Percentiles rank a stretch among this genome's conserved stretches.
Conservation (phyloP, 2,113 vertebrate species). For the Mugil cephalus region DNA sequence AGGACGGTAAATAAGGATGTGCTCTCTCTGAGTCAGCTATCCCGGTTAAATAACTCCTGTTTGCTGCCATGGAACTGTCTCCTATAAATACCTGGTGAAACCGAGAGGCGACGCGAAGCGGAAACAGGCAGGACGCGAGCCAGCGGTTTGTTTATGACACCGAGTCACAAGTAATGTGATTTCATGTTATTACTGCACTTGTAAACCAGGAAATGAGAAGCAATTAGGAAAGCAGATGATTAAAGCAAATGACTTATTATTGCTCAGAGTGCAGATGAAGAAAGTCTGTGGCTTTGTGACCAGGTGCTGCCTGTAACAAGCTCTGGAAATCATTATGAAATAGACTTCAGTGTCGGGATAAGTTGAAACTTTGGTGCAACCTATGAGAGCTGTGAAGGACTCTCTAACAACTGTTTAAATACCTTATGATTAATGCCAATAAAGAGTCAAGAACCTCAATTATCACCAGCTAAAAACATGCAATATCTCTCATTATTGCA, state of each 20-base stretch:
- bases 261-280: background rate
- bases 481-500: no score
- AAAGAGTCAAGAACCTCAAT: background rate
- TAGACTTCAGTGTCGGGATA: background rate
- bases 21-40: slow-evolving; percentile 54
- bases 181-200: slow-evolving; percentile 23
- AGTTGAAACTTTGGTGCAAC: no score
- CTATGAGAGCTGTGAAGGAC: no score
- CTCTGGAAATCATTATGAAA: background rate
- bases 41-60: slow-evolving; percentile 49
- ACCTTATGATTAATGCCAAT: background rate
- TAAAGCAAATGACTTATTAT: slow-evolving; percentile 15
- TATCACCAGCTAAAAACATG: no score
- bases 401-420: background rate
- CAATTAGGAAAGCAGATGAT: slow-evolving; percentile 7
- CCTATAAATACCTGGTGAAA: slow-evolving; percentile 62
- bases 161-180: background rate
- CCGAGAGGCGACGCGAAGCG: slow-evolving; percentile 17
- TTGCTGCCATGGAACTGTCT: slow-evolving; percentile 22
- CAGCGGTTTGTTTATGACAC: slow-evolving; percentile 35
- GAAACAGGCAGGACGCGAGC: background rate
- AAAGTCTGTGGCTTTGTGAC: background rate
- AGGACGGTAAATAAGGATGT: slow-evolving; percentile 71
- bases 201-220: slow-evolving; percentile 52
- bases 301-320: slow-evolving; percentile 1